These are phyloP conservation scores for Thelaira solivaga DNA, from an alignment of 2,888 invertebrate species.

Conservation along the genomic window DNA sequence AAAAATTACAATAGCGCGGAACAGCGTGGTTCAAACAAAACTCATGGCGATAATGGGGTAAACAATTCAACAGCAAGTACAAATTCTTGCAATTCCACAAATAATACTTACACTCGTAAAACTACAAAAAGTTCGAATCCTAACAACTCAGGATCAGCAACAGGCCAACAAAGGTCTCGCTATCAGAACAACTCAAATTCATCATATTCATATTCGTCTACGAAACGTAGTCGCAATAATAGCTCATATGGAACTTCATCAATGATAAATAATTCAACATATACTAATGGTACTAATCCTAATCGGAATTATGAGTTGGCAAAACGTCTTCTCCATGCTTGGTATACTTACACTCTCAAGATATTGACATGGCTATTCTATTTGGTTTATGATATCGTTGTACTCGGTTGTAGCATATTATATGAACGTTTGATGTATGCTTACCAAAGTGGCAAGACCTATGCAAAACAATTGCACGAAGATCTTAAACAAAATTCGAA, in stretches of 20 bases:
- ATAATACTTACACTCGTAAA: constrained; percentile 63
- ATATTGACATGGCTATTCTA: constrained; percentile 87
- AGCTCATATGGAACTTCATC: constrained; percentile 46
- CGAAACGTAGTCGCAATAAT: constrained; percentile 68
- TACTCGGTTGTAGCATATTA: constrained; percentile 81
- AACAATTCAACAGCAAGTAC: constrained; percentile 24
- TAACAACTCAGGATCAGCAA: constrained; percentile 26
- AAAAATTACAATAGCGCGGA: constrained; percentile 32
- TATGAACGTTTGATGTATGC: constrained; percentile 72
- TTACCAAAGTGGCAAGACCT: constrained; percentile 68
- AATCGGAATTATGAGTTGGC: constrained; percentile 79
- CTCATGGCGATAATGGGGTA: constrained; percentile 1
- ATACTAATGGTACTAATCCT: constrained; percentile 62
- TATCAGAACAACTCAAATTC: constrained; percentile 61
- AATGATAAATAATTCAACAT: constrained; percentile 59
- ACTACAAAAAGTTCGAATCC: constrained; percentile 47
- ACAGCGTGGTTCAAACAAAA: constrained; percentile 32
- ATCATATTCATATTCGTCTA: constrained; percentile 71
- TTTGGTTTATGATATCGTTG: constrained; percentile 87
- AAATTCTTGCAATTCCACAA: constrained; percentile 57
- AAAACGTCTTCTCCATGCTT: constrained; percentile 78
- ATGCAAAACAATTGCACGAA: constrained; percentile 70
- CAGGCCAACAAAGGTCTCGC: constrained; percentile 58
- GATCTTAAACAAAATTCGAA: constrained; percentile 76
- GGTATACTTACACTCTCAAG: constrained; percentile 80